These are phyloP conservation scores for Temnothorax nylanderi DNA, from an alignment of 1,140 invertebrate genomes.

Conservation along the genomic window DNA sequence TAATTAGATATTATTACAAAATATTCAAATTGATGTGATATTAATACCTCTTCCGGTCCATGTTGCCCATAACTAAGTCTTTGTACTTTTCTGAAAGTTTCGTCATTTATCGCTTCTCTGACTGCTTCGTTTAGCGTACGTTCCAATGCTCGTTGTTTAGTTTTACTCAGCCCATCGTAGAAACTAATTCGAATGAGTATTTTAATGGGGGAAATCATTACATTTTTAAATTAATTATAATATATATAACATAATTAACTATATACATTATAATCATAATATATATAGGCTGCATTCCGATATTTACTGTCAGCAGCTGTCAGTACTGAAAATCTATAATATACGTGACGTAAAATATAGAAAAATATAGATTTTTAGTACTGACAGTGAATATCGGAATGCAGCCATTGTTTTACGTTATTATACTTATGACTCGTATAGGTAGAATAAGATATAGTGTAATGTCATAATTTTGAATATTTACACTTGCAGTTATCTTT, in stretches of 20 bases:
- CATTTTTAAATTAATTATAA: neutral
- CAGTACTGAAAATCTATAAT: no score
- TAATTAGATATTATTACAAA: neutral
- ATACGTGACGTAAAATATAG: no score
- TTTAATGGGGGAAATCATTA: neutral
- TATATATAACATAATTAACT: neutral
- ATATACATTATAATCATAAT: no score
- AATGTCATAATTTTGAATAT: neutral
- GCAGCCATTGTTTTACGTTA: neutral
- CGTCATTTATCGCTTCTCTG: slow-evolving; percentile 89
- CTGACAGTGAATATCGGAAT: no score
- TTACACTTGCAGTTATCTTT: neutral
- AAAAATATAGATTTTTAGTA: no score
- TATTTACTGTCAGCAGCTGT: no score
- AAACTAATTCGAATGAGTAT: slow-evolving; percentile 70
- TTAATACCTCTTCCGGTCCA: slow-evolving; percentile 87
- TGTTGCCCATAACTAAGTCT: slow-evolving; percentile 90
- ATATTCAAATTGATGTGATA: neutral
- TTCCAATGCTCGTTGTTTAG: slow-evolving; percentile 79
- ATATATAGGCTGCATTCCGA: no score
- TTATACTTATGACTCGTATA: neutral
- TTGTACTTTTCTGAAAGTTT: slow-evolving; percentile 90
- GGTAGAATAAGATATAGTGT: neutral
- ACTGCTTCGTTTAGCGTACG: slow-evolving; percentile 87
- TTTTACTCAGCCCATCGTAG: slow-evolving; percentile 80